Evolutionary conservation across 2,888 invertebrate genomes (phyloP), one percentile per base, ranked within the genome.

Genomic region (Chloromyia formosa): DNA sequence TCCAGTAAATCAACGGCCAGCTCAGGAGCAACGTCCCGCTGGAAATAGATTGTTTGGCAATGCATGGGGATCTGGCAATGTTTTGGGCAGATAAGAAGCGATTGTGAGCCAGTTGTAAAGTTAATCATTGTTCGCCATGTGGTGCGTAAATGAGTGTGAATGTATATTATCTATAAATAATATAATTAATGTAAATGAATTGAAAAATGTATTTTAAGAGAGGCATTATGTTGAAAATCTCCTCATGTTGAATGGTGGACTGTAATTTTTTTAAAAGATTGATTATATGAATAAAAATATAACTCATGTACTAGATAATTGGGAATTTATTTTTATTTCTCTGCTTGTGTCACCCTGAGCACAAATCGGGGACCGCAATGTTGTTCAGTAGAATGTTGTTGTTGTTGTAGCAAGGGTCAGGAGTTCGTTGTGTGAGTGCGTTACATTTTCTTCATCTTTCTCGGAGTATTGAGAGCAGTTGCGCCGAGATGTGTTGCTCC

Each of bases 21-120:
- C 84, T 64, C 80, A 82, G 77, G 45, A 82, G 0, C 79, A 75
- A 45, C 68, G 77, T 61, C 77, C 77, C 9, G 76, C 78, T 0
- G 79, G 79, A 16, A 79, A 80, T 68, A 80, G 81, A 22, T 79
- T 78, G 4, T 80, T 83, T 61, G 88, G 91, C 1, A 91, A 92
- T 83, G 88, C 90, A 80, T 94, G 94, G 93, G 94, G 94, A 1
- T 87, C 89, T 66, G 96, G 96, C 0, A 90, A 93, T 71, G 87
- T 91, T 9, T 86, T 95, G 61, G 94, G 94, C 7, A 88, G 88
- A 71, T 71, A 71, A 54, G 56, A n/a, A 12, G 27, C 14, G 16
- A 53, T 53, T 16, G 53, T 1, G 53, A 53, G 18, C 2, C 20
- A 20, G 16, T 35, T 10, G 49, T 20, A 12, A 62, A 40, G 45